Conservation (phyloP, 1,140 invertebrate species). For the Papilio xuthus region DNA sequence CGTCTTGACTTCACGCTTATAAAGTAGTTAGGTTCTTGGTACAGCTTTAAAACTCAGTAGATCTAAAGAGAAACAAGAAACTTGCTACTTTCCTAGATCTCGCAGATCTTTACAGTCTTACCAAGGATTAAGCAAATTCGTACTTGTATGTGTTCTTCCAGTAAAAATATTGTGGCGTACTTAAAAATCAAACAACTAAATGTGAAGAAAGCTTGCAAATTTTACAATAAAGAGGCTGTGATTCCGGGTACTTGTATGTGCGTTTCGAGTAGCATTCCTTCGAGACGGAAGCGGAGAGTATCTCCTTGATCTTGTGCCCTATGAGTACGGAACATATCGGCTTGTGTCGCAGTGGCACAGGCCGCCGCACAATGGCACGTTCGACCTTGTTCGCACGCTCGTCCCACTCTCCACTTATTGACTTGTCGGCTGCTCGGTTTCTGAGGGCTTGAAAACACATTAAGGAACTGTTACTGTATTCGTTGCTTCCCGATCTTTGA, state of each 20-base stretch:
- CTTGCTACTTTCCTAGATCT: background rate
- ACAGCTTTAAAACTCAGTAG: background rate
- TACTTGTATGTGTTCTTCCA: background rate
- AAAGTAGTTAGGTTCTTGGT: background rate
- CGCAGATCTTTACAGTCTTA: background rate
- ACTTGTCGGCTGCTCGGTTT: conserved; percentile 66
- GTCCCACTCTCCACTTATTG: conserved; percentile 72
- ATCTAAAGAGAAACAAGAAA: conserved; percentile 29
- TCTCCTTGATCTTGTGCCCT: conserved; percentile 68
- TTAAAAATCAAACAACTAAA: background rate
- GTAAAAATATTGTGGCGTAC: background rate
- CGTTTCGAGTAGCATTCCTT: conserved; percentile 63
- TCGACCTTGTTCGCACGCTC: conserved; percentile 75
- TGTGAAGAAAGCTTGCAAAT: conserved; percentile 53
- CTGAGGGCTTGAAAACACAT: conserved; percentile 56
- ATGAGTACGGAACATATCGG: conserved; percentile 53
- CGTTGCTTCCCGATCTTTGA: conserved; percentile 23
- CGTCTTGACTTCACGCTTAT: no score
- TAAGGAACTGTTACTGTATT: conserved; percentile 48
- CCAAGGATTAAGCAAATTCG: background rate
- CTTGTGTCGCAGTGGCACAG: conserved; percentile 61
- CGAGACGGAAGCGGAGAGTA: conserved; percentile 65
- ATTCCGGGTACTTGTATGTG: conserved; percentile 58
- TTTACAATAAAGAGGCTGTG: conserved; percentile 61
- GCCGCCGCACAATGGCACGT: conserved; percentile 66